phyloP scores from a whole-genome alignment of 2,888 invertebrate genomes.

The Metalampra italica region DNA sequence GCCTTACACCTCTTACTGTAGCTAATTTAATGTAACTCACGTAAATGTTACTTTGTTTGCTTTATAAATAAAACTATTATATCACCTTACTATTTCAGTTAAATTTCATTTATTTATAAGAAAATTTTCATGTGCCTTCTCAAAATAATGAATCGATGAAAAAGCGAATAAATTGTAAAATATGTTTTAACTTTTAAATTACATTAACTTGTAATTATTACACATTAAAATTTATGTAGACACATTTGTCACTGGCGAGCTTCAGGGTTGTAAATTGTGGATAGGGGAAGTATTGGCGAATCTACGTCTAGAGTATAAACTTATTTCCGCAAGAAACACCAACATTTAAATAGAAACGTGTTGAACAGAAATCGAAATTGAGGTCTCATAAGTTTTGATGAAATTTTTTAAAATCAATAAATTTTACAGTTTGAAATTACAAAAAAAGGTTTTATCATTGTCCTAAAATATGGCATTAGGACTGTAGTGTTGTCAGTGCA shows the following conservation, averaged over 20 bases:
- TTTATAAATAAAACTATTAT: conserved; percentile 2
- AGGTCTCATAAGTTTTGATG: too few species aligned
- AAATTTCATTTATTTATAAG: conserved; percentile 64
- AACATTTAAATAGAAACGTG: too few species aligned
- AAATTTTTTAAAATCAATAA: too few species aligned
- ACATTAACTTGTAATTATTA: conserved; percentile 64
- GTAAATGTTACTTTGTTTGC: conserved; percentile 7
- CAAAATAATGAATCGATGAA: conserved; percentile 63
- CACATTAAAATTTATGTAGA: conserved; percentile 58
- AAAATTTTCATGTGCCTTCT: conserved; percentile 76
- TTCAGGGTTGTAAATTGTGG: conserved; percentile 28
- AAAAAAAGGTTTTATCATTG: too few species aligned
- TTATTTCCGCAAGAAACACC: too few species aligned
- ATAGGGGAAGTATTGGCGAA: conserved; percentile 22
- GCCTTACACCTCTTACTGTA: conserved; percentile 4
- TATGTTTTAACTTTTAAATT: conserved; percentile 61
- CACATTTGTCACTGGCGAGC: conserved; percentile 54
- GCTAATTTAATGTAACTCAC: background rate
- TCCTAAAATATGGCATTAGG: too few species aligned
- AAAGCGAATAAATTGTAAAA: conserved; percentile 49
- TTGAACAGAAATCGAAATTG: too few species aligned
- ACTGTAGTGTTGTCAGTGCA: too few species aligned
- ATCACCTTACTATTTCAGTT: conserved; percentile 3
- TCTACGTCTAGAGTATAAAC: too few species aligned
- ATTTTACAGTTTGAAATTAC: too few species aligned